These are phyloP conservation scores for Anastrepha obliqua DNA, from an alignment of 1,140 invertebrate genomes.

Conservation along the genomic window DNA sequence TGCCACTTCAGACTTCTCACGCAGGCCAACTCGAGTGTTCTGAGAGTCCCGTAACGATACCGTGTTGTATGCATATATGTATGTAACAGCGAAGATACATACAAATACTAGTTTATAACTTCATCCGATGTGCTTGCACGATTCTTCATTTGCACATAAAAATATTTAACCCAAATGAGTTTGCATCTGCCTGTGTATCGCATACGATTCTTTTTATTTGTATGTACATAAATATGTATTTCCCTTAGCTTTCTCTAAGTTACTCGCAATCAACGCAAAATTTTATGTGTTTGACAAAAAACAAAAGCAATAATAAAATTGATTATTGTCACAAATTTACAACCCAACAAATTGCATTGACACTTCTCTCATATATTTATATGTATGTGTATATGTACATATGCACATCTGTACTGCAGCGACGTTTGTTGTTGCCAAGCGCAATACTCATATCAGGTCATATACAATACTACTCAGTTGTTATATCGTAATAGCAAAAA, in stretches of 20 bases:
- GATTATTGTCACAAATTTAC: no score
- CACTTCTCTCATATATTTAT: background rate
- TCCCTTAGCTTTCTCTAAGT: no score
- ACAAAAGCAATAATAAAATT: no score
- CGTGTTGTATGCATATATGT: background rate
- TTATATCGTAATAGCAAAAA: background rate
- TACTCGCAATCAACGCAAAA: no score
- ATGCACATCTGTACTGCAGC: background rate
- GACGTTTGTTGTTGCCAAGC: slow-evolving; percentile 24
- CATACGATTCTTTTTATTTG: background rate
- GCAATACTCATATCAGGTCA: background rate
- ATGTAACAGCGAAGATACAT: background rate
- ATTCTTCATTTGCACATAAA: background rate
- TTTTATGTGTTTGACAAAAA: no score
- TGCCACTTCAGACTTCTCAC: background rate
- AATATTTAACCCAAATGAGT: background rate
- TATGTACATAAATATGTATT: no score
- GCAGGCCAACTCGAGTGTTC: background rate
- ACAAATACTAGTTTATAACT: background rate
- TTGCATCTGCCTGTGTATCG: background rate
- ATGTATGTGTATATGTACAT: no score
- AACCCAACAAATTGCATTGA: no score
- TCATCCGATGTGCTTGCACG: background rate
- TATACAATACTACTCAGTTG: background rate
- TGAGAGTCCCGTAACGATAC: no score